Conservation (phyloP, 2,888 invertebrate genomes). For the Horisme vitalbata region DNA sequence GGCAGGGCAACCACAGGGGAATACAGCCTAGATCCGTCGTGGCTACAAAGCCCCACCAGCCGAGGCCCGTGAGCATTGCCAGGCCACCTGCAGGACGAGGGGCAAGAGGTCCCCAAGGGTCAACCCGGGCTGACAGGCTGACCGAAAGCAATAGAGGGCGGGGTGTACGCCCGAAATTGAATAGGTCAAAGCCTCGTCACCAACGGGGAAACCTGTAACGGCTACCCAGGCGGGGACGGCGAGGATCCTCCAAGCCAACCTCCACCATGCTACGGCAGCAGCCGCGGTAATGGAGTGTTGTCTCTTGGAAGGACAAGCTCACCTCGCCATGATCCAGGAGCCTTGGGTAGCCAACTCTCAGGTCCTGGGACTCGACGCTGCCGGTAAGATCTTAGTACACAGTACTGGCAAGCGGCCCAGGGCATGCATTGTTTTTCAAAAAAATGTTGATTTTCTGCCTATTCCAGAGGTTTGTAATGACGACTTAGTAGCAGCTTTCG, state of each 20-base stretch:
- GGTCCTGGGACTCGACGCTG: not conserved
- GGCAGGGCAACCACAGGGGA: not conserved
- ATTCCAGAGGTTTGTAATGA: too few species aligned
- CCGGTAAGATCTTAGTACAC: slow-evolving; percentile 73
- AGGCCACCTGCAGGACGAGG: not conserved
- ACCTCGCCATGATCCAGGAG: not conserved
- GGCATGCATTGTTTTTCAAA: slow-evolving; percentile 41
- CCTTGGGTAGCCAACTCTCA: not conserved
- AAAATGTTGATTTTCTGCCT: not conserved
- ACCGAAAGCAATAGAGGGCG: not conserved
- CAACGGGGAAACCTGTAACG: not conserved
- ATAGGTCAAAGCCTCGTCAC: not conserved
- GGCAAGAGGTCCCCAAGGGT: not conserved
- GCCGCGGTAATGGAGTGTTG: not conserved
- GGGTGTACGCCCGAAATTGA: not conserved
- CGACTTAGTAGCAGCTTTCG: too few species aligned
- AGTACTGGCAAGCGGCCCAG: slow-evolving; percentile 83
- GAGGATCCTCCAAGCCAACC: not conserved
- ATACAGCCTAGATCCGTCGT: not conserved
- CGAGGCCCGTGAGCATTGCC: not conserved
- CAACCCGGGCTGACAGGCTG: not conserved
- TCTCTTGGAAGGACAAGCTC: not conserved
- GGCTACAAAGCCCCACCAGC: too few species aligned
- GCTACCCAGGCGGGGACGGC: not conserved
- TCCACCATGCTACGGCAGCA: not conserved